Evolutionary conservation across 2,113 vertebrate species (phyloP), one percentile per base, ranked within the genome.

Genomic region (Seriola dumerili): DNA sequence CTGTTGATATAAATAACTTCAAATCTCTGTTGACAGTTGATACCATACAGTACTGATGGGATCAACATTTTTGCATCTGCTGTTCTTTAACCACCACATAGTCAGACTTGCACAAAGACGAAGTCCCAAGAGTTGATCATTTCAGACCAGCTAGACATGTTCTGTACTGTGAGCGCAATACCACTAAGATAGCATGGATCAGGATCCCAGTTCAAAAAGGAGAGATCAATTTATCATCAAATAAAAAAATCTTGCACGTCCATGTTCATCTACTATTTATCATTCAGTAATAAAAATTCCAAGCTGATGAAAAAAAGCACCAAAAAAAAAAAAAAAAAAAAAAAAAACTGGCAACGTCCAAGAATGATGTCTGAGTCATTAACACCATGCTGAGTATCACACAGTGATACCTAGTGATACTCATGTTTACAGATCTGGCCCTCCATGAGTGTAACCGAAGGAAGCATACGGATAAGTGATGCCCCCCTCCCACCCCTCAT

Each of bases 351-450:
- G 68, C 69, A 71, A 8, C 36, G 52, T 70, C 25, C 38, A 80
- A 54, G 55, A 78, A 79, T 25, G 16, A 62, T 40, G 40, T 42
- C 66, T 69, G 72, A 89, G 64, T 85, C 83, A 87, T 72, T 78
- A 59, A 64, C 65, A 75, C 80, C 66, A 72, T 9, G 17, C 71
- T 12, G 71, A 46, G 71, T 65, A 65, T 78, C 81, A 61, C 48
- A 46, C 68, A 58, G 69, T 52, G 71, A 66, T 36, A 63, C 40
- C 80, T 48, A 72, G 63, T 62, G 76, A 75, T 67, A 63, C 62
- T 79, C 66, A 21, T 14, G 34, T 79, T 55, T 76, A 23, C 57
- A 81, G 65, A 57, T 67, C 48, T 17, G 55, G 64, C 23, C 54
- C 25, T 66, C 8, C 2, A 1, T 52, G 42, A 76, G 72, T 23